phyloP scores from a whole-genome alignment of 1,140 invertebrate genomes.

The Eumaeus atala region DNA sequence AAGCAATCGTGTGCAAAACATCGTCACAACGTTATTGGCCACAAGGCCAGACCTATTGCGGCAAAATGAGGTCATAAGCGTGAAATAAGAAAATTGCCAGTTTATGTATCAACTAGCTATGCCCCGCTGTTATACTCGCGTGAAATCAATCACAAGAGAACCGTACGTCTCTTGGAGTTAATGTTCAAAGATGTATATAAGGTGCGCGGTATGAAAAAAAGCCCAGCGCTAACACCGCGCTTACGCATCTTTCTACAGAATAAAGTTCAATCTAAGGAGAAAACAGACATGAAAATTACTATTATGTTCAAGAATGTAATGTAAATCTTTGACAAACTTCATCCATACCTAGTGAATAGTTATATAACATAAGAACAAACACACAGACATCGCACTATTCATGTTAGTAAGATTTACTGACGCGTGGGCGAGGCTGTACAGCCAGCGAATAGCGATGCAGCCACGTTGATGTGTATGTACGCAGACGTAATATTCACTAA shows the following conservation, averaged over 20 bases:
- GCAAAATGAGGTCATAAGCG: conserved; percentile 8
- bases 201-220: background rate
- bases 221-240: background rate
- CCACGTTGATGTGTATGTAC: no score
- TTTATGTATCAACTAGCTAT: background rate
- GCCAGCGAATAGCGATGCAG: no score
- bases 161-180: background rate
- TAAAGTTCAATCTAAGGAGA: background rate
- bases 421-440: no score
- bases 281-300: background rate
- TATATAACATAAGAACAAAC: no score
- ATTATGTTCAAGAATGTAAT: no score
- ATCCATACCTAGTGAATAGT: no score
- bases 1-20: background rate
- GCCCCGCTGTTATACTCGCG: no score
- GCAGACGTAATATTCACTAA: no score
- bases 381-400: no score
- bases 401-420: no score
- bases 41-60: background rate
- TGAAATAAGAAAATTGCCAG: conserved; percentile 9
- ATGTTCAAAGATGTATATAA: background rate
- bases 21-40: background rate
- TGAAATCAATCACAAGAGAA: background rate
- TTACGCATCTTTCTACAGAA: background rate
- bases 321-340: no score